Percentiles rank a stretch among this genome's conserved stretches.
These are phyloP conservation scores for Neuroterus valhalla DNA, from an alignment of 1,140 invertebrate genomes.

Conservation along the genomic window DNA sequence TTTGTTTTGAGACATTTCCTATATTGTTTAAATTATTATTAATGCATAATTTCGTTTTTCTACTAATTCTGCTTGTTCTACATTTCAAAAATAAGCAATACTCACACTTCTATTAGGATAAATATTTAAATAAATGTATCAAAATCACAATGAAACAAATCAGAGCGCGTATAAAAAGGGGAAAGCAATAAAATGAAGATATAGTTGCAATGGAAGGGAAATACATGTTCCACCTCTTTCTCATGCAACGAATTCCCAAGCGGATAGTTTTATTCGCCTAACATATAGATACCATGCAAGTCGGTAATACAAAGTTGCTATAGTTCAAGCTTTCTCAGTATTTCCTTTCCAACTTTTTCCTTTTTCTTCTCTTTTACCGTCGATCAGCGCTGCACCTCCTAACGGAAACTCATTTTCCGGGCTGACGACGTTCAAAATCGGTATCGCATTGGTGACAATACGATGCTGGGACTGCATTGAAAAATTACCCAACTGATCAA, in stretches of 20 bases:
- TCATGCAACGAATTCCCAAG: slow-evolving; percentile 19
- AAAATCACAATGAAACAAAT: slow-evolving; percentile 42
- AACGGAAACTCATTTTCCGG: slow-evolving; percentile 68
- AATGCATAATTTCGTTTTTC: no score
- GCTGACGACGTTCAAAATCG: slow-evolving; percentile 64
- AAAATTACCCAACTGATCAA: no score
- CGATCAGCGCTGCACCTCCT: not conserved
- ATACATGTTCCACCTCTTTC: not conserved
- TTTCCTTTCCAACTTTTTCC: slow-evolving; percentile 16
- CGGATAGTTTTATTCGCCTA: slow-evolving; percentile 21
- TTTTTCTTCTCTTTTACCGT: slow-evolving; percentile 18
- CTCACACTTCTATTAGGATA: no score
- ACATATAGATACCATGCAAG: slow-evolving; percentile 15
- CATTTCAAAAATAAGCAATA: no score
- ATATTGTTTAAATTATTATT: no score
- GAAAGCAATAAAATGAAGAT: not conserved
- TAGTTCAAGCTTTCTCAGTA: slow-evolving; percentile 1
- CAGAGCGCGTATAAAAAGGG: slow-evolving; percentile 37
- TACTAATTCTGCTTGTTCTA: no score
- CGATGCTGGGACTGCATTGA: slow-evolving; percentile 22
- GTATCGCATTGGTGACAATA: slow-evolving; percentile 45
- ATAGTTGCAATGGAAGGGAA: not conserved
- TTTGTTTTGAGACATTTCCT: no score
- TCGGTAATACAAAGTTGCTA: slow-evolving; percentile 26
- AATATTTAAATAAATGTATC: no score